These are phyloP conservation scores for Cercocebus atys DNA, from an alignment of 2,113 vertebrate species.

Conservation along the genomic window DNA sequence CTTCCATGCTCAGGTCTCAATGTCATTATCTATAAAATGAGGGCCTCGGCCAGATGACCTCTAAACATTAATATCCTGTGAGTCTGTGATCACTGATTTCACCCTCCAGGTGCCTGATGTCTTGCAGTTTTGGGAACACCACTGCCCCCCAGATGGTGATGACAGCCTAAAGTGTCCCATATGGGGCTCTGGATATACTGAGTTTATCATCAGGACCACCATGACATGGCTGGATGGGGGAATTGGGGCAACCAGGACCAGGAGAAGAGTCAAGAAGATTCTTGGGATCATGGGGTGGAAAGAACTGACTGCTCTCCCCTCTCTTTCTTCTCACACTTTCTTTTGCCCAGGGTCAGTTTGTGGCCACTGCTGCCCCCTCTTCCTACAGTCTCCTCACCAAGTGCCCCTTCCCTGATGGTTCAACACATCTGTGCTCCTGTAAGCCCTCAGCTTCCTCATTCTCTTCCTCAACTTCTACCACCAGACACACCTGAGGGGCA, in stretches of 20 bases:
- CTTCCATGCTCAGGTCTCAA: not conserved
- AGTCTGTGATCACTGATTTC: not conserved
- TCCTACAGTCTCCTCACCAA: slow-evolving; percentile 84
- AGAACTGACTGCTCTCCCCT: not conserved
- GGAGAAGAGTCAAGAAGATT: not conserved
- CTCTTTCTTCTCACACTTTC: not conserved
- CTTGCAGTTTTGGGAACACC: not conserved
- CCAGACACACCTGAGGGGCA: slow-evolving; percentile 74
- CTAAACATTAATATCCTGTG: not conserved
- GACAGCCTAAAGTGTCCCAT: not conserved
- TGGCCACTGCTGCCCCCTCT: slow-evolving; percentile 82
- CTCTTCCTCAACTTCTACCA: slow-evolving; percentile 85
- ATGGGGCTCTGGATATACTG: fast-evolving
- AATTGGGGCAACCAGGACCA: not conserved
- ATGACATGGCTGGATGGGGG: not conserved
- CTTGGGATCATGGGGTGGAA: not conserved
- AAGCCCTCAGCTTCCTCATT: slow-evolving; percentile 82
- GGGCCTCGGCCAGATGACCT: not conserved
- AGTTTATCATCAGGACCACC: not conserved
- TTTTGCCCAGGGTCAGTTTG: slow-evolving; percentile 83
- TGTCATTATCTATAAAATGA: not conserved
- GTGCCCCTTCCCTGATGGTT: slow-evolving; percentile 81
- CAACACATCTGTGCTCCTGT: slow-evolving; percentile 77
- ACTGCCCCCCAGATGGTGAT: not conserved
- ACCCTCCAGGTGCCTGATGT: not conserved